Percentiles rank a stretch among this genome's conserved stretches.
These are phyloP conservation scores for Syritta pipiens DNA, from an alignment of 2,888 invertebrate genomes.

Conservation along the genomic window DNA sequence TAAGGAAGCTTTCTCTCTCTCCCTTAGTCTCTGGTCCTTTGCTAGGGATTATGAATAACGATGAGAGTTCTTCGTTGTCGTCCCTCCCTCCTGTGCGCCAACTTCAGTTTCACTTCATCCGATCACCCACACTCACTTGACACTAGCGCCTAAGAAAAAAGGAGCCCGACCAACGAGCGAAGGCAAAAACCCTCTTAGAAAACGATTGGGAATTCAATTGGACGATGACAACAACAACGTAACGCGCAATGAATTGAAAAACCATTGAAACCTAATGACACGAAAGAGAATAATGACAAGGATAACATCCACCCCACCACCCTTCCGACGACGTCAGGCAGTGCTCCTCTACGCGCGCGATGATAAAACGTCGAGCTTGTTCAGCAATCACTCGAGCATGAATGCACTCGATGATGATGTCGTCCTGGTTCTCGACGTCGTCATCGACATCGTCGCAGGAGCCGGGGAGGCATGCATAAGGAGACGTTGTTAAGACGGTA, in stretches of 20 bases:
- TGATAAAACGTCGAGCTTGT: constrained; percentile 66
- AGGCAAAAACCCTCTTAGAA: constrained; percentile 36
- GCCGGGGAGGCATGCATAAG: constrained; percentile 21
- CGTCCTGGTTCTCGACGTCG: constrained; percentile 16
- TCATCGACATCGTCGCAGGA: constrained; percentile 13
- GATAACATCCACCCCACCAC: constrained; percentile 53
- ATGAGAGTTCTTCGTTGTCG: constrained; percentile 39
- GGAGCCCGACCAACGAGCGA: too few relatives aligned
- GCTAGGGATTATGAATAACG: constrained; percentile 66
- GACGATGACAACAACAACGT: constrained; percentile 38
- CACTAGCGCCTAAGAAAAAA: neutral
- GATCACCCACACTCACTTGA: too few relatives aligned
- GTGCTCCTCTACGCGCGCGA: neutral
- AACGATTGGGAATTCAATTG: constrained; percentile 68
- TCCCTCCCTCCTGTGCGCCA: constrained; percentile 31
- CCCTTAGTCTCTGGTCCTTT: too few relatives aligned
- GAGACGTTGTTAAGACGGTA: constrained; percentile 50
- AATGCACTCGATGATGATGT: constrained; percentile 68
- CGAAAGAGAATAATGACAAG: constrained; percentile 78
- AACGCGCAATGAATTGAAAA: constrained; percentile 71
- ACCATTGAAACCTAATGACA: constrained; percentile 79
- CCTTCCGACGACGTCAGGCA: neutral
- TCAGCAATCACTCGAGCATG: constrained; percentile 67
- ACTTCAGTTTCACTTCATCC: constrained; percentile 55
- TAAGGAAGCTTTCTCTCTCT: constrained; percentile 26